phyloP scores from a whole-genome alignment of 2,113 vertebrate species.

The Columba livia region DNA sequence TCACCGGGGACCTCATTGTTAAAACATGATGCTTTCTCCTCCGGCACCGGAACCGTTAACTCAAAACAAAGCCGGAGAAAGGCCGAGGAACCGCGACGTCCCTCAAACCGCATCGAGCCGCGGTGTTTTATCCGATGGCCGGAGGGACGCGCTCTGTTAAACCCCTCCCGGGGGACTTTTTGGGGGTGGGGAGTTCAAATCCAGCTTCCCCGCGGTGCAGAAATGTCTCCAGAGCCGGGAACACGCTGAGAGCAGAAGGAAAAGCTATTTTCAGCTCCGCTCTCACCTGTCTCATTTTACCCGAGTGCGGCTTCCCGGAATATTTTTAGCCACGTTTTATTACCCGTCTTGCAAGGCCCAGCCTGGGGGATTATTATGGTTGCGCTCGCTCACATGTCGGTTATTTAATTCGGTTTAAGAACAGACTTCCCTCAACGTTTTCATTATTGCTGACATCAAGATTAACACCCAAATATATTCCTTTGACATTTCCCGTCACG shows the following conservation, averaged over 20 bases:
- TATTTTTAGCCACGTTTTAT: not conserved
- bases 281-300: not conserved
- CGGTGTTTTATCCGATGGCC: not conserved
- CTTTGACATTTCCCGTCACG: not conserved
- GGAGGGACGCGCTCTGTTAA: not conserved
- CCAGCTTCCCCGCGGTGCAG: not conserved
- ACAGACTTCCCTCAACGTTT: not conserved
- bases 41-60: conserved; percentile 50
- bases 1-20: conserved; percentile 63
- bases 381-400: not conserved
- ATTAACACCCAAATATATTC: not conserved
- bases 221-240: not conserved
- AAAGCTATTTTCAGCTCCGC: not conserved
- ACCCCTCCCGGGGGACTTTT: not conserved
- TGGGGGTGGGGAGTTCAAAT: not conserved
- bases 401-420: not conserved
- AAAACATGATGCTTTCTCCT: conserved; percentile 70
- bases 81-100: not conserved
- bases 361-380: not conserved
- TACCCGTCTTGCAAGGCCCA: not conserved
- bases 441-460: not conserved
- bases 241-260: not conserved
- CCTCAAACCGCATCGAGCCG: not conserved
- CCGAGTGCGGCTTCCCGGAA: not conserved
- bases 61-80: conserved; percentile 45